Base-by-base conservation (phyloP, 1,140 invertebrate genomes). In the Lysiphlebus fabarum region DNA sequence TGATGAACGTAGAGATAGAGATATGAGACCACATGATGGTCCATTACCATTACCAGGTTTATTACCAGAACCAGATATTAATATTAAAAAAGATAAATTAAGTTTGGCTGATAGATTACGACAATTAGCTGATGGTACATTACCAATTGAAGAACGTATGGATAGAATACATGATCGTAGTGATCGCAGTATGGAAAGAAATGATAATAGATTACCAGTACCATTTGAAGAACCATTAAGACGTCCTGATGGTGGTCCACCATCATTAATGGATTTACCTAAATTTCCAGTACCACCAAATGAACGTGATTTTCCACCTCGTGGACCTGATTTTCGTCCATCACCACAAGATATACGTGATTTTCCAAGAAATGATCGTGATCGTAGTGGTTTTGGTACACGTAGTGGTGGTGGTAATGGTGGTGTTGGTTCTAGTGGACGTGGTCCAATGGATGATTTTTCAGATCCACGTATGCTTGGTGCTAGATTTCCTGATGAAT, bases 71-170 rank as follows among this genome's bases (percentile, higher is more conserved):
- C 49, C 56, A 7, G 66, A 66, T 1, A 49, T 63, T 12, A 76
- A 17, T 11, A 14, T 76, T 38, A 78, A 78, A 12, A 72, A 76
- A 7, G 57, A 58, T 12, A 80, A 80, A 61, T 66, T 69, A 1
- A 77, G 75, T 48, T 65, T 81, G 0, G 76, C 79, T 2, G 80
- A 81, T 41, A 69, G 79, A 12, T 38, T 82, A 4, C 66, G 79
- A 14, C 79, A 77, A 57, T 60, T 81, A 26, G 79, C 79, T 0
- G 78, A 80, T 58, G 75, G 78, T 1, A 80, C 75, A 4, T 57
- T 80, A 33, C 76, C 76, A 0, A 12, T 79, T 2, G 76, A 79
- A 17, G 78, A 78, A 26, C 66, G 75, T 6, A 74, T 72, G 50
- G 75, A 76, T 5, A 68, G 69, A 51, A 62, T 65, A 11, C 62